Base-by-base conservation (phyloP, 2,797 vertebrate genomes). In the Notolabrus celidotus region DNA sequence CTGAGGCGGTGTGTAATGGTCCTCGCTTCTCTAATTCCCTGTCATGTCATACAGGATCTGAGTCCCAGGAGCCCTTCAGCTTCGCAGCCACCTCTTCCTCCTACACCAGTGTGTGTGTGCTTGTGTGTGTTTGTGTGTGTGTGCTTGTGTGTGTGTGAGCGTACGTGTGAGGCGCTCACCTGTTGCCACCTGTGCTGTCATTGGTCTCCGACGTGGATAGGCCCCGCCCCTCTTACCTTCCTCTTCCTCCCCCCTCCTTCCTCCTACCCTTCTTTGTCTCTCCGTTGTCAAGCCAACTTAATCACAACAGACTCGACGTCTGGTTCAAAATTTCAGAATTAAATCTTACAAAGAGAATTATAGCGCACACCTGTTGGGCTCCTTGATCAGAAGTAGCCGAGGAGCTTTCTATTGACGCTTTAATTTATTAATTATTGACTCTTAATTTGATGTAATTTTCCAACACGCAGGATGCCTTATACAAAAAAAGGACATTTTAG, bases 131-230 rank as follows among this genome's bases (percentile, higher is more conserved):
- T 33, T 36, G 34, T 36, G 31, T 38, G 27, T 57, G 55, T 42
- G 65, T 55, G 56, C 39, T 29, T 34, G 33, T 34, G 33, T 36
- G 34, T 36, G 34, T 11, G 34, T 12, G 34, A 4, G 71, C 25
- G 45, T n/a, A 20, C 3, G 15, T 1, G 47, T 43, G 46, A 38
- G 51, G 51, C 56, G 69, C 87, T 90, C 90, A 92, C 92, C 92
- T 92, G 90, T 84, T 75, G 77, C 72, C 64, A 73, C 72, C 81
- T 89, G 84, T 58, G n/a, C 68, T 61, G 56, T 56, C 68, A 81
- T 84, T 65, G 86, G 86, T 70, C 49, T 50, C 39, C 23, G 0
- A 29, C 38, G 11, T n/a, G n/a, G 0, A 20, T 27, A 58, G 14
- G 42, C 79, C 29, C 88, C 85, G 15, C 88, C 91, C 46, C 29